Evolutionary conservation across 2,113 vertebrate species (phyloP).

Genomic region (Coptodon bakossiorum): DNA sequence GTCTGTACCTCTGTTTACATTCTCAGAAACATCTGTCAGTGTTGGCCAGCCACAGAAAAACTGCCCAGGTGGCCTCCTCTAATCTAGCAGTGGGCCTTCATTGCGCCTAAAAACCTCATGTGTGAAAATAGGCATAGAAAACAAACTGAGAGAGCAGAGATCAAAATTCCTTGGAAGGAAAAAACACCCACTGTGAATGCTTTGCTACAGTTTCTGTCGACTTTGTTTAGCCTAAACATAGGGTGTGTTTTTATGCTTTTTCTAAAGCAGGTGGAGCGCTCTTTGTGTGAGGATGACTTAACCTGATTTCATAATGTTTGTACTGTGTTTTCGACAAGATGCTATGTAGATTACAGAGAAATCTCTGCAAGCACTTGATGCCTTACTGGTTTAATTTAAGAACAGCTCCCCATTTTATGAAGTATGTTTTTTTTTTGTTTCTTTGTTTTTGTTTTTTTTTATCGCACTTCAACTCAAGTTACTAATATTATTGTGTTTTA

Average conservation of each 20-base stretch:
- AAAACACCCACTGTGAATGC: background rate
- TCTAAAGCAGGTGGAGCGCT: too few relatives aligned
- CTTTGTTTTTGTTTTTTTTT: background rate
- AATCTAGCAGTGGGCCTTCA: background rate
- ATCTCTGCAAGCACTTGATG: background rate
- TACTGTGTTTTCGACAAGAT: fast-evolving
- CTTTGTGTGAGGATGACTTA: background rate
- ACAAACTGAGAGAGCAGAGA: background rate
- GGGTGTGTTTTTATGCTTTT: background rate
- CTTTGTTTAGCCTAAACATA: background rate
- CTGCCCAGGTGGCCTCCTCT: background rate
- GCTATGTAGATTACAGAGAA: background rate
- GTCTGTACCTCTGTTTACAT: background rate
- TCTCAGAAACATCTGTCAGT: background rate
- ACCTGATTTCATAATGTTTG: background rate
- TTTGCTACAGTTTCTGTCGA: background rate
- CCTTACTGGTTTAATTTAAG: background rate
- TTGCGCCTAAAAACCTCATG: fast-evolving
- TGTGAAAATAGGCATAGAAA: background rate
- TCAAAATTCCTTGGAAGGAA: background rate
- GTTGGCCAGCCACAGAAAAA: background rate
- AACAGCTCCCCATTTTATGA: background rate
- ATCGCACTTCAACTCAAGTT: fast-evolving
- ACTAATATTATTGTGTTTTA: background rate
- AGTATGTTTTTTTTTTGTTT: background rate